These are phyloP conservation scores for Meriones psammophilus DNA, from an alignment of 2,797 vertebrate species.

Conservation along the genomic window DNA sequence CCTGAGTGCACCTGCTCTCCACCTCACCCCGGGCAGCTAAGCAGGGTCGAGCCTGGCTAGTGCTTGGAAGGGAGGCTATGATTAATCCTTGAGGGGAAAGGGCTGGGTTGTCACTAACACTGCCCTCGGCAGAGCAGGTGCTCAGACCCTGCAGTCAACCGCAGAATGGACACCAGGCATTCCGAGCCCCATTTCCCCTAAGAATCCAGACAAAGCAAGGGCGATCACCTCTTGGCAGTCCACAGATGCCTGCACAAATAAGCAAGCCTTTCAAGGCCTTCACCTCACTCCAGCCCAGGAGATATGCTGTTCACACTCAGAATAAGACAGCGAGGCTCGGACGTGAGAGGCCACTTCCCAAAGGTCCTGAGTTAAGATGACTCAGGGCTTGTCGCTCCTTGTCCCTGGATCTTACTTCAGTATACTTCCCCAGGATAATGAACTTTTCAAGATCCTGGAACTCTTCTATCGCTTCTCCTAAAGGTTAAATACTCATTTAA, in stretches of 20 bases:
- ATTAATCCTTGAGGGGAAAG: background rate
- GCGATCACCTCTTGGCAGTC: background rate
- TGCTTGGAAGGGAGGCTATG: background rate
- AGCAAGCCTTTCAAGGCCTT: background rate
- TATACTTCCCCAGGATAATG: constrained; percentile 6
- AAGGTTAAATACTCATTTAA: background rate
- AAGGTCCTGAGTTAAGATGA: background rate
- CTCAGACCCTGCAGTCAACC: background rate
- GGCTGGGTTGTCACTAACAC: background rate
- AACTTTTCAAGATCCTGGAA: constrained; percentile 52
- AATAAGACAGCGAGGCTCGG: background rate
- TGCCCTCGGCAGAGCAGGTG: background rate
- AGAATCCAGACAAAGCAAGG: background rate
- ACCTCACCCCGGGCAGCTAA: background rate
- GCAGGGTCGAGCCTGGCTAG: background rate
- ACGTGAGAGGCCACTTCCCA: constrained; percentile 7
- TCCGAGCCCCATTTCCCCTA: background rate
- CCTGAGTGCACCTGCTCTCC: background rate
- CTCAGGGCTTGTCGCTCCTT: background rate
- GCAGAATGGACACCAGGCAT: background rate
- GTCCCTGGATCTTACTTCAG: constrained; percentile 18
- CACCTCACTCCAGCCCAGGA: background rate
- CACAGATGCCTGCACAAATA: background rate
- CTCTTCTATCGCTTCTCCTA: background rate
- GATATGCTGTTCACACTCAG: background rate